Evolutionary conservation across 1,140 invertebrate species (phyloP), one percentile per base, ranked within the genome.

Genomic region (Apocrypta bakeri): DNA sequence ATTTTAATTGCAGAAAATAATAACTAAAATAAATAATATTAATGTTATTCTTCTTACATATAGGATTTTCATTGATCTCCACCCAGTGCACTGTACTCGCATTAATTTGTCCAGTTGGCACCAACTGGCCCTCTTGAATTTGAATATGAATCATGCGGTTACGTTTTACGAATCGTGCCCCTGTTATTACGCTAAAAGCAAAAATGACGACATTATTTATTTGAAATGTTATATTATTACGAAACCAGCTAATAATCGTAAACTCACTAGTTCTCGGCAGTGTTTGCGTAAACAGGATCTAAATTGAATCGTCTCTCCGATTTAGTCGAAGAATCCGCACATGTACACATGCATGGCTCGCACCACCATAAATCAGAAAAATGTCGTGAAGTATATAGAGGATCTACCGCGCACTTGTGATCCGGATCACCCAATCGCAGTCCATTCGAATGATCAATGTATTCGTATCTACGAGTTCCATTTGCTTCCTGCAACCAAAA

Each of bases 301-400:
- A 73, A 42, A 48, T 48, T 73, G n/a, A 73, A 73, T 25, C 7
- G 17, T 27, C 71, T 73, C 21, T 73, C 71, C 1, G 71, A n/a
- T 37, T 71, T 71, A 27, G 21, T 4, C 21, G 17, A 24, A 9
- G 1, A 24, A 48, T 40, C 37, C 0, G 33, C 71, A 24, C 71
- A 73, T 9, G 25, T 21, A 21, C 71, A 73, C 33, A 73, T 42
- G 37, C 71, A 73, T 17, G 71, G 37, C 6, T 73, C 71, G 27
- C 71, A 73, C 33, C 33, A 73, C 29, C n/a, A 25, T 27, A 27
- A 3, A 42, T 1, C n/a, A 1, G 21, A 40, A 7, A 31, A 48
- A 27, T 73, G n/a, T 3, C 37, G 37, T 1, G 1, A 11, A 1
- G 37, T 48, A n/a, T 42, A 6, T 11, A 73, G 6, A 1, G n/a